These are phyloP conservation scores for Oriolus oriolus DNA, from an alignment of 2,113 vertebrate species.

Conservation along the genomic window DNA sequence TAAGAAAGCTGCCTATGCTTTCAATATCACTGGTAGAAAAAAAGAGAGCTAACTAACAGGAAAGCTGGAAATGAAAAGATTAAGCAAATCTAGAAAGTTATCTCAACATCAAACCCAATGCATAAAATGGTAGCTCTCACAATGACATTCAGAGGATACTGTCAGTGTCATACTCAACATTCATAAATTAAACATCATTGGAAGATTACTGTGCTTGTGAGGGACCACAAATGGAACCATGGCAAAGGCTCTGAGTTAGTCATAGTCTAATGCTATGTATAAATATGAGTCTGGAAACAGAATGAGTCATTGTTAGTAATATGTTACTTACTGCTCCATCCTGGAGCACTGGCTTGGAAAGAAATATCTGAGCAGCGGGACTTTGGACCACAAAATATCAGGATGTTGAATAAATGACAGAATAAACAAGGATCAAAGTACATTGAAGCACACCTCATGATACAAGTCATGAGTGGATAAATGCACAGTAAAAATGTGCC, in stretches of 20 bases:
- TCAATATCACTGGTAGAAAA: not conserved
- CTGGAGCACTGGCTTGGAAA: not conserved
- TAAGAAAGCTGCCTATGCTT: not conserved
- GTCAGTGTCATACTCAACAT: not conserved
- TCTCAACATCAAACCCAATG: not conserved
- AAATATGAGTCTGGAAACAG: not conserved
- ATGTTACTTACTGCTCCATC: not conserved
- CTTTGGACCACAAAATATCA: not conserved
- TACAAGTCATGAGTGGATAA: not conserved
- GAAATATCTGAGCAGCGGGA: not conserved
- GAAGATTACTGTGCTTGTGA: not conserved
- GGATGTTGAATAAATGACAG: not conserved
- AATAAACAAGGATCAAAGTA: not conserved
- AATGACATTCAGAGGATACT: not conserved
- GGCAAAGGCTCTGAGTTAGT: not conserved
- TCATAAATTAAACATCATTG: slow-evolving; percentile 15
- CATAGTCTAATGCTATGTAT: not conserved
- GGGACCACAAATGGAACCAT: not conserved
- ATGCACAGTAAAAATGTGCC: not conserved
- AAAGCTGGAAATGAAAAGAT: not conserved
- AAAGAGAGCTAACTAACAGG: not conserved
- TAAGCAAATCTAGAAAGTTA: not conserved
- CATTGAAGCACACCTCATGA: not conserved
- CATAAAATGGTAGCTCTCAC: not conserved
- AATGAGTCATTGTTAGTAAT: not conserved